Conservation (phyloP, 2,888 invertebrate species). For the Thelaira solivaga region DNA sequence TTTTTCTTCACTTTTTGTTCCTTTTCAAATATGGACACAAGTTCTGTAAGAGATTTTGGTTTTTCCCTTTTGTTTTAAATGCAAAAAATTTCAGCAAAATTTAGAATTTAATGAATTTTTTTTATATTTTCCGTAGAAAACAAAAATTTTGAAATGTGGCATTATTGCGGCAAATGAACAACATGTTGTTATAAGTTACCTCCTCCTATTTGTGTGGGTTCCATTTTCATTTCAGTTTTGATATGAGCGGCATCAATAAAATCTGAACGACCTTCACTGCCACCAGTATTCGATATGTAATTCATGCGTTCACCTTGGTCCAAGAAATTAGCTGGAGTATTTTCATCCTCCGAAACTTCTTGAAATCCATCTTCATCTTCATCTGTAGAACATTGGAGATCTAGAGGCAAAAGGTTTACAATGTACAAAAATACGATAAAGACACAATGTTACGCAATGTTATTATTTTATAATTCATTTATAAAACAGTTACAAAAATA, state of each 20-base stretch:
- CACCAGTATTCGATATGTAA: constrained; percentile 48
- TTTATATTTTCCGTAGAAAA: background rate
- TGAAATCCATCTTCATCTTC: constrained; percentile 83
- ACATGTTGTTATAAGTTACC: constrained; percentile 65
- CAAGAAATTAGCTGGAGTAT: constrained; percentile 77
- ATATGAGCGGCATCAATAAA: constrained; percentile 71
- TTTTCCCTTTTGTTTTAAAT: too few relatives aligned
- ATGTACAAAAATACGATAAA: background rate
- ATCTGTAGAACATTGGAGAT: constrained; percentile 85
- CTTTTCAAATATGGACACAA: too few relatives aligned
- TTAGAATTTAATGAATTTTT: too few relatives aligned
- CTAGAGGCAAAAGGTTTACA: constrained; percentile 72
- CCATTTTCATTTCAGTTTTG: constrained; percentile 71
- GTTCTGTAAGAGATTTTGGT: too few relatives aligned
- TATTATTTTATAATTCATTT: background rate
- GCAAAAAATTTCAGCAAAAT: too few relatives aligned
- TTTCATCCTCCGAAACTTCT: constrained; percentile 80
- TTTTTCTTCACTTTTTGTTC: too few relatives aligned
- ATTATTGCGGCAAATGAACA: background rate
- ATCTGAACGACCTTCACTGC: constrained; percentile 63
- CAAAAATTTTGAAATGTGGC: too few relatives aligned
- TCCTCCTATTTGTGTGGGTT: constrained; percentile 68
- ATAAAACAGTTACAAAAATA: constrained; percentile 14
- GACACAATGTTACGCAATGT: background rate
- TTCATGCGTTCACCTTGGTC: constrained; percentile 75